phyloP scores from a whole-genome alignment of 2,113 vertebrate species.

The Stigmatopora nigra region DNA sequence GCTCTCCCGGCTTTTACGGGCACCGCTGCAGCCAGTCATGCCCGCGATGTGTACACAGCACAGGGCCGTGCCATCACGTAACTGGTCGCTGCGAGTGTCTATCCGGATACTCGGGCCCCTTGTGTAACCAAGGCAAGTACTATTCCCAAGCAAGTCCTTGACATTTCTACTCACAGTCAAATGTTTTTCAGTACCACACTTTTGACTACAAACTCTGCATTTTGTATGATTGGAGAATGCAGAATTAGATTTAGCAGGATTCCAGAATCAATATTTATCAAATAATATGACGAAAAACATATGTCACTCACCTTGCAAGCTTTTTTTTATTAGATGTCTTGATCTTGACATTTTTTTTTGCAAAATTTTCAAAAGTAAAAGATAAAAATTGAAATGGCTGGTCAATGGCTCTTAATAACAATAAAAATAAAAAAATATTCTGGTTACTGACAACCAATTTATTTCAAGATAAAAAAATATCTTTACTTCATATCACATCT shows the following conservation, averaged over 20 bases:
- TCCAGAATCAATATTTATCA: not conserved
- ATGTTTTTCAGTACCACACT: conserved; percentile 23
- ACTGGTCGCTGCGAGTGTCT: conserved; percentile 89
- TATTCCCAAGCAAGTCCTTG: conserved; percentile 14
- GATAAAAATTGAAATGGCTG: too few species aligned
- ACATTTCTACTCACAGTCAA: conserved; percentile 21
- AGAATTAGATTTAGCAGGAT: not conserved
- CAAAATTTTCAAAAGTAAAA: too few species aligned
- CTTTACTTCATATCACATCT: not conserved
- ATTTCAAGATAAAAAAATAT: too few species aligned
- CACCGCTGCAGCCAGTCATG: conserved; percentile 87
- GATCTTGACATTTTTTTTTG: too few species aligned
- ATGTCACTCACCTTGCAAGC: too few species aligned
- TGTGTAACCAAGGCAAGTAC: conserved; percentile 92
- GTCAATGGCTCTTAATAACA: too few species aligned
- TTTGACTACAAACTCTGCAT: conserved; percentile 7
- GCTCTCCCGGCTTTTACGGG: conserved; percentile 87
- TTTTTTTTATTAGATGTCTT: too few species aligned
- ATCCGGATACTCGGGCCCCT: conserved; percentile 82
- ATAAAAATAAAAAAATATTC: too few species aligned
- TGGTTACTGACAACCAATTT: too few species aligned
- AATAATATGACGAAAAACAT: not conserved
- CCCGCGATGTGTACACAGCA: conserved; percentile 91
- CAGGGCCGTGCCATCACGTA: conserved; percentile 85
- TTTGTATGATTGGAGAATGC: conserved; percentile 1